A percentile compares a stretch with the other conserved stretches of the same genome.
These are phyloP conservation scores for Brachyptera risi DNA, from an alignment of 2,888 invertebrate species.

Conservation along the genomic window DNA sequence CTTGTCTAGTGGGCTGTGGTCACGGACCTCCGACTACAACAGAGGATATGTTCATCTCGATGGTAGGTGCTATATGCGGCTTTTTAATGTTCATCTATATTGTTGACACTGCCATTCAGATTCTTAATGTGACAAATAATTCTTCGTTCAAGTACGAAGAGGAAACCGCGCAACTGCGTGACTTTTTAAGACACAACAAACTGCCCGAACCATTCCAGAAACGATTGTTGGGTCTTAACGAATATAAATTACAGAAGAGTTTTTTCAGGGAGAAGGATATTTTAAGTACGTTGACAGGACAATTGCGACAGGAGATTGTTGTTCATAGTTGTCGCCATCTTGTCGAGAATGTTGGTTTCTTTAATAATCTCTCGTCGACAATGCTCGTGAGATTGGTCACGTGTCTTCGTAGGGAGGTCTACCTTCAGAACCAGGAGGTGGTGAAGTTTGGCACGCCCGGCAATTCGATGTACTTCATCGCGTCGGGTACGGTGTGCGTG, in stretches of 20 bases:
- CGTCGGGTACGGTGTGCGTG: constrained; percentile 53
- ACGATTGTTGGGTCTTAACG: not conserved
- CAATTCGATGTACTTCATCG: constrained; percentile 61
- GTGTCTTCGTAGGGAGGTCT: constrained; percentile 51
- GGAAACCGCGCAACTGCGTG: not conserved
- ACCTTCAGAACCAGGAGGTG: constrained; percentile 57
- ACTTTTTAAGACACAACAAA: not conserved
- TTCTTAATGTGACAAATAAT: not conserved
- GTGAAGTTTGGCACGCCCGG: constrained; percentile 55
- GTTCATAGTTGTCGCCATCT: constrained; percentile 53
- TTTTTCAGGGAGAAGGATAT: constrained; percentile 5
- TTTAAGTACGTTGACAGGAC: not conserved
- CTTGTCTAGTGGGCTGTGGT: too few relatives aligned
- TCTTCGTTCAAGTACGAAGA: not conserved
- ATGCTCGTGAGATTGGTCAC: constrained; percentile 52
- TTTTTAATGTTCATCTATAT: too few relatives aligned
- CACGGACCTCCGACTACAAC: too few relatives aligned
- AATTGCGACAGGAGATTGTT: constrained; percentile 47
- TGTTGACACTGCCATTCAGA: not conserved
- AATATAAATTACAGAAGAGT: not conserved
- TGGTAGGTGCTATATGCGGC: too few relatives aligned
- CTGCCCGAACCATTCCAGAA: not conserved
- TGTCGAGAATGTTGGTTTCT: constrained; percentile 52
- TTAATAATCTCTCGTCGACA: constrained; percentile 49
- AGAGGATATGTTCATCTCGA: too few relatives aligned